Conservation (phyloP, 2,797 vertebrate species). For the Enteromius unitaeniatus region DNA sequence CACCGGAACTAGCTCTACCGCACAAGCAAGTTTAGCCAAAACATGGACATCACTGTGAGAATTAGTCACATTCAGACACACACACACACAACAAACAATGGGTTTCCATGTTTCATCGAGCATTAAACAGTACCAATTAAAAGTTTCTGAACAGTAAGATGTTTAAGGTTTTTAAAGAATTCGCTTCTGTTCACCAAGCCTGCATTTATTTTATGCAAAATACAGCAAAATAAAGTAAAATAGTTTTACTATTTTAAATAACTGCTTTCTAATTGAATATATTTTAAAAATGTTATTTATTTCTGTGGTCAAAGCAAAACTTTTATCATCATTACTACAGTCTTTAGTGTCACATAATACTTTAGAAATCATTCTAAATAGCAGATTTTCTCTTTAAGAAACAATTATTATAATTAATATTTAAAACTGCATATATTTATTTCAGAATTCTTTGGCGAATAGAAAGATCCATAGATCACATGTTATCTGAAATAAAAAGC, state of each 20-base stretch:
- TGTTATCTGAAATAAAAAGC: background rate
- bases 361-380: background rate
- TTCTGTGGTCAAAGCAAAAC: background rate
- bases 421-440: background rate
- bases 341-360: background rate
- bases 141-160: background rate
- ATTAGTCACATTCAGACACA: constrained; percentile 1
- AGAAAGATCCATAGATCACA: background rate
- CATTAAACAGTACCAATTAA: background rate
- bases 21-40: constrained; percentile 51
- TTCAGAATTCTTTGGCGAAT: background rate
- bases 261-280: background rate
- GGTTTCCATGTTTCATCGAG: background rate
- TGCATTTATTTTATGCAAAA: background rate
- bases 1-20: constrained; percentile 45
- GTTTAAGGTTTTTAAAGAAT: background rate
- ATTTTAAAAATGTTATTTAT: background rate
- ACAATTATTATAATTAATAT: background rate
- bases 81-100: background rate
- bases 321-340: background rate
- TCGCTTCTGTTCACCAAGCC: background rate
- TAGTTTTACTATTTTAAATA: background rate
- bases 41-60: constrained; percentile 1
- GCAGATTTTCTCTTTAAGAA: background rate
- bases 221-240: background rate